Evolutionary conservation across 2,888 invertebrate species (phyloP).

Genomic region (Euproctis similis): DNA sequence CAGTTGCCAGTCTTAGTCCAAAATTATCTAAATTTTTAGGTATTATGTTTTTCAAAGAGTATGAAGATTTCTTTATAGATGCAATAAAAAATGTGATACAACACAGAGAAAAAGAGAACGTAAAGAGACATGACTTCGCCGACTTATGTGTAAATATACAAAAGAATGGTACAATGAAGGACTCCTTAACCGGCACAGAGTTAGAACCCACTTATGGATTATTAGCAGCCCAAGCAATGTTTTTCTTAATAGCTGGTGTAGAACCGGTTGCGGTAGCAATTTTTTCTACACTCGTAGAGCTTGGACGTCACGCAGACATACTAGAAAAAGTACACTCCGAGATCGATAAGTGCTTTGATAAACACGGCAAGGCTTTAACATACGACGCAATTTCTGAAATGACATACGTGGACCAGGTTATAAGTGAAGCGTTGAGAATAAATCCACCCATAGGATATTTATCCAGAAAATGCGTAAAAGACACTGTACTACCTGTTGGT

Average conservation of each 20-base stretch:
- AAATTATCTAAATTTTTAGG: conserved; percentile 22
- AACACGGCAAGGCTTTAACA: conserved; percentile 7
- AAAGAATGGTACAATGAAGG: conserved; percentile 34
- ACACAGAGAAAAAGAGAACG: conserved; percentile 30
- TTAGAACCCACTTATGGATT: conserved; percentile 38
- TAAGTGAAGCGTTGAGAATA: conserved; percentile 37
- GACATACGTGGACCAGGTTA: conserved; percentile 43
- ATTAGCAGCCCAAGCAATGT: conserved; percentile 20
- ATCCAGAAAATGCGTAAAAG: conserved; percentile 32
- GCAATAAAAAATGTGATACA: conserved; percentile 38
- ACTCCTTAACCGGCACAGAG: conserved; percentile 32
- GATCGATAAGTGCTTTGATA: conserved; percentile 14
- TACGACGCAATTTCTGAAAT: conserved; percentile 31
- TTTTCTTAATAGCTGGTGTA: conserved; percentile 38
- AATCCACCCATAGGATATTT: conserved; percentile 43
- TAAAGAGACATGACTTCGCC: conserved; percentile 42
- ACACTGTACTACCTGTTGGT: conserved; percentile 42
- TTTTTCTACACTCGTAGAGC: conserved; percentile 31
- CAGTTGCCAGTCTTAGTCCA: neutral
- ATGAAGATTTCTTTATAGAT: conserved; percentile 41
- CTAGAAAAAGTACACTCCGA: conserved; percentile 24
- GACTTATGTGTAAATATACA: conserved; percentile 40
- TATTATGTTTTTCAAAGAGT: conserved; percentile 31
- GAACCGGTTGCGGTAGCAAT: conserved; percentile 32
- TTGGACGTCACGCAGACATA: conserved; percentile 36